Conservation (phyloP, 2,113 vertebrate genomes). For the Tursiops truncatus region DNA sequence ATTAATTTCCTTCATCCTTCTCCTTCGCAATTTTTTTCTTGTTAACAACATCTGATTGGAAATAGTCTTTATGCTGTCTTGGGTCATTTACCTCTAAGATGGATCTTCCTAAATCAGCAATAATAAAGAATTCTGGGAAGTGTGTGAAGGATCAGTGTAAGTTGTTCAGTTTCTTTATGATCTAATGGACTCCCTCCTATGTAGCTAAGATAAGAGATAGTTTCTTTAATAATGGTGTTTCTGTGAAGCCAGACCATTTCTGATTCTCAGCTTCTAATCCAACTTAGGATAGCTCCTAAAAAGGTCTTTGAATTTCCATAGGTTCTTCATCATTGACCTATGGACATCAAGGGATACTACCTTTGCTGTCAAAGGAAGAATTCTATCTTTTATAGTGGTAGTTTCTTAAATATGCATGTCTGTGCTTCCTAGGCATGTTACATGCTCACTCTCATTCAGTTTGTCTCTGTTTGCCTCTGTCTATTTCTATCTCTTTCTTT, state of each 20-base stretch:
- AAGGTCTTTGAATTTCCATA: neutral
- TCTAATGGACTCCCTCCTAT: neutral
- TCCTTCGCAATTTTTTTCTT: neutral
- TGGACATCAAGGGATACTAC: neutral
- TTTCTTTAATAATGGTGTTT: neutral
- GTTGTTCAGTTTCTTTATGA: neutral
- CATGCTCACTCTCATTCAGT: neutral
- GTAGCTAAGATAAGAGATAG: neutral
- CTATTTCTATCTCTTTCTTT: neutral
- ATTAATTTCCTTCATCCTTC: neutral
- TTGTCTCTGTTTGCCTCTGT: neutral
- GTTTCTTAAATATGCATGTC: neutral
- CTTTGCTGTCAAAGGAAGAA: neutral
- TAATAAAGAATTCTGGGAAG: neutral
- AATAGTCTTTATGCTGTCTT: neutral
- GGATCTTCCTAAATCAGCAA: neutral
- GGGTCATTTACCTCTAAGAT: neutral
- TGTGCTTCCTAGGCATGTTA: neutral
- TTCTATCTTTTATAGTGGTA: neutral
- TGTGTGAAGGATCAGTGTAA: neutral
- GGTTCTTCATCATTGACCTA: neutral
- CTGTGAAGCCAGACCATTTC: neutral
- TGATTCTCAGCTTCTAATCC: neutral
- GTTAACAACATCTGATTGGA: neutral
- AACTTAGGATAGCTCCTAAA: neutral